Base-by-base conservation (phyloP, 2,888 invertebrate species). In the Helicoverpa assulta region DNA sequence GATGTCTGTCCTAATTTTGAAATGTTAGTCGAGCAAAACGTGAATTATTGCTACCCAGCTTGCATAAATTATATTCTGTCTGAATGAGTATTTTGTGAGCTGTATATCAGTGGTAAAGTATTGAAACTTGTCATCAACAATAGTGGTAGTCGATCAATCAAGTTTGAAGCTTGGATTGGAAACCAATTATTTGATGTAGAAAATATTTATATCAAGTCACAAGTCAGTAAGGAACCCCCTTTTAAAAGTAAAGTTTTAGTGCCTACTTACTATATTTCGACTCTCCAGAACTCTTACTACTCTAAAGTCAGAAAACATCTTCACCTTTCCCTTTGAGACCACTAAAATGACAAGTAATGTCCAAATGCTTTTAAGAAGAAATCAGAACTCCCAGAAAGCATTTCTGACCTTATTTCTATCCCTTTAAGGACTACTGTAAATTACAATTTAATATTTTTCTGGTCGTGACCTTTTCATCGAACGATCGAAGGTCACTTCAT, bases 401-500 rank as follows among this genome's bases (percentile, higher is more conserved):
- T 8, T 7, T 14, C 21, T 12, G 53, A 51, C 33, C 52, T 59
- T 73, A 62, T 10, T 2, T 0, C 0, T 0, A 4, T 10, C 8
- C 1, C 0, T 0, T 14, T 29, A 67, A 2, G 19, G 43, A 56
- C 12, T n/a, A 29, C 29, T 61, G 60, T 65, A 57, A 52, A 72
- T 65, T 21, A 56, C 18, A 21, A 43, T 53, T 21, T 56, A 40
- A 56, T 60, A 59, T 40, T 57, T 59, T 61, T 67, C 37, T 47
- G 54, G 4, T 6, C 5, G 7, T 33, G 40, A 61, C 80, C 76
- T 80, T 75, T 67, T 14, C 80, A 68, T 79, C 80, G 76, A 57
- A 53, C 2, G 14, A 58, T 61, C 2, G 8, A 54, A 54, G 51
- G 77, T 40, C 50, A 29, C 33, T 8, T 50, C 54, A 18, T 37